Conservation (phyloP, 2,797 vertebrate genomes). For the Acipenser transmontanus region DNA sequence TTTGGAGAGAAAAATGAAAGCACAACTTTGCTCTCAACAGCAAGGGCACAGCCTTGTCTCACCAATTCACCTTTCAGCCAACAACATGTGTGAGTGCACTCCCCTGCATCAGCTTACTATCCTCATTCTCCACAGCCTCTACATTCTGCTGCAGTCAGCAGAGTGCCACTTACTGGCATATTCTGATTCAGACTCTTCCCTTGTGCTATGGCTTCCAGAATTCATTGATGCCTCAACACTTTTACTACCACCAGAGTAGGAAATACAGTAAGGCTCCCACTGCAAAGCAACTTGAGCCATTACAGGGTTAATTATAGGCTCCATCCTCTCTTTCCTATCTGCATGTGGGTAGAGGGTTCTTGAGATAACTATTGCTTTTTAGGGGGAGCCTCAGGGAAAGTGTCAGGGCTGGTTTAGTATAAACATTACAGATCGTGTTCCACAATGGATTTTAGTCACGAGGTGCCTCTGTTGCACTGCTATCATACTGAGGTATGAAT, state of each 20-base stretch:
- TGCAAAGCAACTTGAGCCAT: conserved; percentile 5
- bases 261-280: not conserved
- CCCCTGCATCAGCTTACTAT: conserved; percentile 39
- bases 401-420: not conserved
- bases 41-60: not conserved
- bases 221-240: not conserved
- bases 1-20: conserved; percentile 3
- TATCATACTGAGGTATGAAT: too few relatives aligned
- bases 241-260: too few relatives aligned
- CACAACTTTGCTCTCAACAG: not conserved
- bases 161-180: conserved; percentile 18
- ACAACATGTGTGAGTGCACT: conserved; percentile 15
- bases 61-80: conserved; percentile 5
- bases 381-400: not conserved
- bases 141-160: conserved; percentile 6
- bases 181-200: conserved; percentile 27
- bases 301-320: not conserved
- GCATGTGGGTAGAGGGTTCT: too few relatives aligned
- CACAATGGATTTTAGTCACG: not conserved
- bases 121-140: conserved; percentile 32
- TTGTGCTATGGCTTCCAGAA: conserved; percentile 16
- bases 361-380: too few relatives aligned
- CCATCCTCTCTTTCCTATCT: too few relatives aligned
- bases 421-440: not conserved
- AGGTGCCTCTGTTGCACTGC: too few relatives aligned